Evolutionary conservation across 2,113 vertebrate species (phyloP).

Genomic region (Lamprotornis superbus): DNA sequence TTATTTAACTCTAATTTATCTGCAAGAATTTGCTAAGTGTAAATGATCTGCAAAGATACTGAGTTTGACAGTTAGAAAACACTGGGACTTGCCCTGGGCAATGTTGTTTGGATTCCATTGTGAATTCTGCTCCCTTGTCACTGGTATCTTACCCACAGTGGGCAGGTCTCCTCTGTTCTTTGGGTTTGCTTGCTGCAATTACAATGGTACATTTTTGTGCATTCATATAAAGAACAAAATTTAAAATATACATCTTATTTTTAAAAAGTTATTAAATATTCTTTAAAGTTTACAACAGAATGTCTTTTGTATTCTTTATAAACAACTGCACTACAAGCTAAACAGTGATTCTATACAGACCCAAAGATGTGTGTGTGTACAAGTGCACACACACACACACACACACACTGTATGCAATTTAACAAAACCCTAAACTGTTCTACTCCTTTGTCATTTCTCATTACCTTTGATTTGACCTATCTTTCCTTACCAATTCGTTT

Average conservation of each 20-base stretch:
- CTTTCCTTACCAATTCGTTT: background rate
- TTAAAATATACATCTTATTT: slow-evolving; percentile 68
- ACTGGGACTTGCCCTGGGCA: background rate
- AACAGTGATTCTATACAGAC: background rate
- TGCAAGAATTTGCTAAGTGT: background rate
- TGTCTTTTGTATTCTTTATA: slow-evolving; percentile 67
- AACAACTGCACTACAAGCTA: background rate
- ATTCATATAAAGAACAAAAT: slow-evolving; percentile 51
- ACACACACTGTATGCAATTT: background rate
- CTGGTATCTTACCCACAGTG: background rate
- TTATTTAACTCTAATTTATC: background rate
- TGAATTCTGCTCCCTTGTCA: background rate
- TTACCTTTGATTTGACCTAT: background rate
- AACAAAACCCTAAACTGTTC: background rate
- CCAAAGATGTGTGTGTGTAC: background rate
- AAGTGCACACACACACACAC: background rate
- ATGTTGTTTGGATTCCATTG: background rate
- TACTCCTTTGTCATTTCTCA: background rate
- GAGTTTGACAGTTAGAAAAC: background rate
- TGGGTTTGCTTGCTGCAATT: slow-evolving; percentile 16
- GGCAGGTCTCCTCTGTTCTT: slow-evolving; percentile 18
- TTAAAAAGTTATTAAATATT: slow-evolving; percentile 70
- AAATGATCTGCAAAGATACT: background rate
- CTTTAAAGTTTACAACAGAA: slow-evolving; percentile 59
- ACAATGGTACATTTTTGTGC: slow-evolving; percentile 53